phyloP scores from a whole-genome alignment of 2,113 vertebrate genomes.

The Petaurus breviceps region DNA sequence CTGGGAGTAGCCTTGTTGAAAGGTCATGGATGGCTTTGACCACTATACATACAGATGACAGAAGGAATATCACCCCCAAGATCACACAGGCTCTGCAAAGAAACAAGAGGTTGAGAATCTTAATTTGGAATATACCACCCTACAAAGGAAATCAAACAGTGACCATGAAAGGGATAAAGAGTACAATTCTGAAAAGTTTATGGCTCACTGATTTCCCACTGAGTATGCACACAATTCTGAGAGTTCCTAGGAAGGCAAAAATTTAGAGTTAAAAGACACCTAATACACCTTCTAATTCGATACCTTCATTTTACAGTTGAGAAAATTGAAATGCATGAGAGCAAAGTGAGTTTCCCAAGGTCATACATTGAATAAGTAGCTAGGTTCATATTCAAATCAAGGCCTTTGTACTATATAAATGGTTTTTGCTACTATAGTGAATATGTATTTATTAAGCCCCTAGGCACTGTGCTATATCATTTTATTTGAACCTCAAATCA shows the following conservation, averaged over 20 bases:
- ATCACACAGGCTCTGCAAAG: constrained; percentile 94
- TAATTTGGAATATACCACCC: neutral
- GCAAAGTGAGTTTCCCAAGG: neutral
- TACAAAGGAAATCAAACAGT: neutral
- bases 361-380: neutral
- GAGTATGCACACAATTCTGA: neutral
- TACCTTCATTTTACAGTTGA: neutral
- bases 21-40: constrained; percentile 98
- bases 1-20: constrained; percentile 91
- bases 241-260: neutral
- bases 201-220: neutral
- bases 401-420: neutral
- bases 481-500: neutral
- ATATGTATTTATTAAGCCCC: neutral
- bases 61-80: constrained; percentile 94
- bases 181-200: neutral
- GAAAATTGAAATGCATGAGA: neutral
- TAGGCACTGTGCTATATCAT: neutral
- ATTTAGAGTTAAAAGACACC: neutral
- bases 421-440: neutral
- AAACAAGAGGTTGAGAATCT: constrained; percentile 60
- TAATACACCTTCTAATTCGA: neutral
- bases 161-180: neutral
- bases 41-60: constrained; percentile 96
- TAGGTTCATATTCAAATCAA: neutral